Evolutionary conservation across 2,797 vertebrate species (phyloP), one percentile per base, ranked within the genome.

Genomic region (Florisuga fusca): DNA sequence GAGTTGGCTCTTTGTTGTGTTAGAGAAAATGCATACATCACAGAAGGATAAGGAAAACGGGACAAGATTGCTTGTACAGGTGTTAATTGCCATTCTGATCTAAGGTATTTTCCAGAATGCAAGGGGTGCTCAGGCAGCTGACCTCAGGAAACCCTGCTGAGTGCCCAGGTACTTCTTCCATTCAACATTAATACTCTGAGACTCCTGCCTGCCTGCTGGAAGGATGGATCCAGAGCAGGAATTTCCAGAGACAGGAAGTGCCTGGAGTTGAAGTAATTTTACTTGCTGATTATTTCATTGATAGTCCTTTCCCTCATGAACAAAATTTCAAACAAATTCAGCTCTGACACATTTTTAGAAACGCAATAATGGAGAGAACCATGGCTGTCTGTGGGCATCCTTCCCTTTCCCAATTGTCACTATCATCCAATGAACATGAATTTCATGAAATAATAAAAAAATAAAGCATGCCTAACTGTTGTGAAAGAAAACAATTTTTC

Each of bases 261-360:
- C 68, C 84, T 83, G 66, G 14, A n/a, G 57, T 81, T 33, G 23
- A 67, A 90, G 48, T 63, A 3, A 89, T 90, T 93, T 95, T 80
- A 73, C 80, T 95, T 95, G 74, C 77, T 84, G 41, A 76, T 89
- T 82, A 79, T 69, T 76, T 62, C 59, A 55, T 31, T 53, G 53
- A 74, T 62, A 31, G 14, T 18, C 11, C n/a, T 69, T 80, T 74
- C 43, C 29, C 62, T 85, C 67, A 67, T 53, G 57, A 74, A 54
- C 26, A 89, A 83, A 77, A 77, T 77, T 87, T 77, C 55, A 74
- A 90, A 73, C 38, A 8, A 74, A 33, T 73, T 79, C 89, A 71
- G 27, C 25, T 25, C 62, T 82, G 55, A 79, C 63, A 84, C 20
- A 10, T 69, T 73, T 89, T 80, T 7, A 8, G 67, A 91, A 90